Evolutionary conservation across 2,888 invertebrate genomes (phyloP), one percentile per base, ranked within the genome.

Genomic region (Aradus depressus): DNA sequence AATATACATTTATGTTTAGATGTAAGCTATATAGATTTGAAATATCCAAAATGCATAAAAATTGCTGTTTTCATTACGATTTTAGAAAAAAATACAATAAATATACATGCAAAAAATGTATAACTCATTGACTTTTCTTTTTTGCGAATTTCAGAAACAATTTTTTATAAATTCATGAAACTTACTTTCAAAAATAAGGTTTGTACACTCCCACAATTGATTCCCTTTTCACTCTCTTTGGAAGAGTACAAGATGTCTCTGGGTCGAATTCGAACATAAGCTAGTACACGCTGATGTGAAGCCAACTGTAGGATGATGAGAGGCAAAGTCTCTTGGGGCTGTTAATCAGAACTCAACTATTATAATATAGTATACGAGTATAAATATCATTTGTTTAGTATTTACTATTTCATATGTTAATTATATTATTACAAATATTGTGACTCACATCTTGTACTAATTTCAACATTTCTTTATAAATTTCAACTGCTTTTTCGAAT

Each of bases 311-410:
- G 47, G 23, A 54, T 38, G 6, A 54, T 39, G 28, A 39, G 28
- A 1, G 54, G 54, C 32, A 54, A 54, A 18, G 41, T 37, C 19
- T 54, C 54, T 54, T 54, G 54, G 31, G 50, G 54, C 54, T 54
- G 35, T 4, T n/a, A 35, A 48, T 10, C n/a, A n/a, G n/a, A n/a
- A n/a, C 8, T 31, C 8, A n/a, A 31, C n/a, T 31, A 31, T 10
- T 31, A n/a, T 10, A 31, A 10, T 8, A 10, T 31, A 31, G 10
- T 31, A 8, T 12, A 31, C 8, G 12, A 31, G 31, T 31, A 8
- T 31, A 10, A n/a, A 31, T 31, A 31, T 31, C n/a, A 8, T 8
- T 31, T 8, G 8, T 8, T 31, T 31, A 31, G 12, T 10, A n/a
- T n/a, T n/a, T n/a, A n/a, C n/a, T n/a, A n/a, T n/a, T n/a, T n/a